Conservation (phyloP, 2,113 vertebrate species). For the Nyctibius bracteatus region DNA sequence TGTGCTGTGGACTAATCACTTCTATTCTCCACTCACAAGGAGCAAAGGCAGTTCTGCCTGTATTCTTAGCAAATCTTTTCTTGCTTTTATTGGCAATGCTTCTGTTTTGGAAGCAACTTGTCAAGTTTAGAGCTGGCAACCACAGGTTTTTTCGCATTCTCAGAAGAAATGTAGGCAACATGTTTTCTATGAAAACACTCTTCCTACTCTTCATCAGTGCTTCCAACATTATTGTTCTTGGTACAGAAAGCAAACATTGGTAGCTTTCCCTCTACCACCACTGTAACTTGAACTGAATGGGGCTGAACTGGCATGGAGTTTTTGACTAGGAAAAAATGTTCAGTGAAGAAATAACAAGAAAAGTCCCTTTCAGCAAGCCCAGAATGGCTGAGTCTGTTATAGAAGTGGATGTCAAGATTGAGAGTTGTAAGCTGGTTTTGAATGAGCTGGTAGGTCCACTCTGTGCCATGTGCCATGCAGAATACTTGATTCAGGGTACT, state of each 20-base stretch:
- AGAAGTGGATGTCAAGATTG: background rate
- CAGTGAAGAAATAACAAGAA: background rate
- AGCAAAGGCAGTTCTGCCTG: slow-evolving; percentile 7
- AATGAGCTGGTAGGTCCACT: background rate
- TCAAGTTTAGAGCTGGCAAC: slow-evolving; percentile 46
- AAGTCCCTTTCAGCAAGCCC: background rate
- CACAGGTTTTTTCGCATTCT: slow-evolving; percentile 1
- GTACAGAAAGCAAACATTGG: slow-evolving; percentile 37
- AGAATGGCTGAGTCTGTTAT: background rate
- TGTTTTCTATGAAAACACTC: slow-evolving; percentile 35
- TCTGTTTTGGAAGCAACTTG: slow-evolving; percentile 53
- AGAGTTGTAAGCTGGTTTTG: background rate
- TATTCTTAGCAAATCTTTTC: slow-evolving; percentile 18
- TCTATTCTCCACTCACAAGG: background rate
- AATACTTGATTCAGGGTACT: background rate
- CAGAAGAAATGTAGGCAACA: slow-evolving; percentile 28
- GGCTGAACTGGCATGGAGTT: background rate
- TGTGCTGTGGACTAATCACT: background rate
- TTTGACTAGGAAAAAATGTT: background rate
- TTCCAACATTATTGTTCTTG: slow-evolving; percentile 31
- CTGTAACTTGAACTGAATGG: background rate
- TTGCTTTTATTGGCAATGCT: slow-evolving; percentile 50
- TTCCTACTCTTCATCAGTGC: slow-evolving; percentile 15
- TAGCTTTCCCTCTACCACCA: background rate
- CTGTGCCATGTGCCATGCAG: background rate